Evolutionary conservation across 2,797 vertebrate genomes (phyloP).

Genomic region (Hippocampus kuda): DNA sequence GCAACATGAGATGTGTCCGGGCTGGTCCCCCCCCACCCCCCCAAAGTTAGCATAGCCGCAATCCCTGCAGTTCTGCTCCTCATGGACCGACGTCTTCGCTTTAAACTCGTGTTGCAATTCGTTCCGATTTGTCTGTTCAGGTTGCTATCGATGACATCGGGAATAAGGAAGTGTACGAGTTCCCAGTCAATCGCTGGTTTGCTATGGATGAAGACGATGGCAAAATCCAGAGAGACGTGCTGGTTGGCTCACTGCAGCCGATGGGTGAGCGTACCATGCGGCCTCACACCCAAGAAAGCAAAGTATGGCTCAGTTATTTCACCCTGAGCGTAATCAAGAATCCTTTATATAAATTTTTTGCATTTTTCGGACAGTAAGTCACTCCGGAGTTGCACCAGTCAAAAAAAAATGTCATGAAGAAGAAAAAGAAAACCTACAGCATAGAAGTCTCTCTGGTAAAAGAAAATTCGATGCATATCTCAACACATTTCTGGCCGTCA

Average conservation of each 20-base stretch:
- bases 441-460: neutral
- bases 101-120: neutral
- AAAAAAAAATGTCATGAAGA: too few relatives aligned
- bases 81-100: too few relatives aligned
- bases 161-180: slow-evolving; percentile 87
- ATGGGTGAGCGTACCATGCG: slow-evolving; percentile 67
- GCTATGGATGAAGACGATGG: slow-evolving; percentile 89
- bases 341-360: too few relatives aligned
- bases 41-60: neutral
- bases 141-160: slow-evolving; percentile 90
- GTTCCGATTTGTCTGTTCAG: slow-evolving; percentile 46
- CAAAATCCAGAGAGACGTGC: slow-evolving; percentile 93
- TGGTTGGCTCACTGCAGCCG: slow-evolving; percentile 82
- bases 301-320: neutral
- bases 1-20: neutral
- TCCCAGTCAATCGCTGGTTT: slow-evolving; percentile 86
- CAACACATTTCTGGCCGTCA: slow-evolving; percentile 31
- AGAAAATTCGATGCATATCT: too few relatives aligned
- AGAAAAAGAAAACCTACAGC: too few relatives aligned
- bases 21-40: neutral
- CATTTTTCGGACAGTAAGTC: too few relatives aligned
- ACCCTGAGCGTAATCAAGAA: slow-evolving; percentile 4
- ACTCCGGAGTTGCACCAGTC: too few relatives aligned
- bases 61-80: neutral
- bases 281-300: neutral